Conservation (phyloP, 2,797 vertebrate species). For the Otolemur crassicaudatus region DNA sequence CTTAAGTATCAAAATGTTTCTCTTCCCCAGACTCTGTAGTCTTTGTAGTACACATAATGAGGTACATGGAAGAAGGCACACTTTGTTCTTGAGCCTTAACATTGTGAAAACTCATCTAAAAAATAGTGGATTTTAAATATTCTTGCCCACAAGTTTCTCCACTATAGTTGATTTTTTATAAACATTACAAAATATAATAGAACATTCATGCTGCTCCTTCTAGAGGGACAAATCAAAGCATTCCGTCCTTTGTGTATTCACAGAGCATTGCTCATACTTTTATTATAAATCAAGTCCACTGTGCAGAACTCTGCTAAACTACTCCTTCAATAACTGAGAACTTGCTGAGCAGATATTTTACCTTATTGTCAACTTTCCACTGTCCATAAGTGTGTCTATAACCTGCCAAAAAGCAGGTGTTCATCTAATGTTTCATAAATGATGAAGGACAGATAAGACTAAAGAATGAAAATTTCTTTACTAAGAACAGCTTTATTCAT, state of each 20-base stretch:
- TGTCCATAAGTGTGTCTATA: not conserved
- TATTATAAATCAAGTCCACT: not conserved
- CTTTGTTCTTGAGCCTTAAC: constrained; percentile 17
- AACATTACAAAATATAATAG: not conserved
- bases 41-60: constrained; percentile 57
- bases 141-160: not conserved
- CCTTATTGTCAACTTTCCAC: not conserved
- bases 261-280: not conserved
- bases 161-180: not conserved
- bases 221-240: not conserved
- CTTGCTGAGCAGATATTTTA: not conserved
- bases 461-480: not conserved
- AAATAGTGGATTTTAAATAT: not conserved
- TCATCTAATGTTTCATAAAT: not conserved
- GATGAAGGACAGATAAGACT: not conserved
- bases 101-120: constrained; percentile 30
- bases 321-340: not conserved
- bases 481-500: not conserved
- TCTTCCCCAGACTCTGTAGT: constrained; percentile 2
- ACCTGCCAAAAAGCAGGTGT: not conserved
- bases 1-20: constrained; percentile 51
- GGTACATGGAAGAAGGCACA: not conserved
- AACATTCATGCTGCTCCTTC: not conserved
- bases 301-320: not conserved
- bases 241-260: not conserved